Percentiles rank a stretch among this genome's conserved stretches.
Conservation (phyloP, 2,888 invertebrate genomes). For the Patella pellucida region DNA sequence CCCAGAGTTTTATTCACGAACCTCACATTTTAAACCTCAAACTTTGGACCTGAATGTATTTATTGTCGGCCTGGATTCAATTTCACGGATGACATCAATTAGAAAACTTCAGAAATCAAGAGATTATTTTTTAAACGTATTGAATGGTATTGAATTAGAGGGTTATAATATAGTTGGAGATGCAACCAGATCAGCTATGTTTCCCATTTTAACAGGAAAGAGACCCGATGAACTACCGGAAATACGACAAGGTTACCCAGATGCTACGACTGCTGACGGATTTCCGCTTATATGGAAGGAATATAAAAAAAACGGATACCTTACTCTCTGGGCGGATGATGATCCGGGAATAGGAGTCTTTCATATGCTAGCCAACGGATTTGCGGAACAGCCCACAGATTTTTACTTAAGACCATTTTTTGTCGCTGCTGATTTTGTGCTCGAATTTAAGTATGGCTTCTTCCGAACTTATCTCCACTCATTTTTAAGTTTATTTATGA, state of each 20-base stretch:
- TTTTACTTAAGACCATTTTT: slow-evolving; percentile 39
- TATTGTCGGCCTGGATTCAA: slow-evolving; percentile 88
- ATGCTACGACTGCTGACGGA: slow-evolving; percentile 78
- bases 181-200: slow-evolving; percentile 48
- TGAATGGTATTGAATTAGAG: slow-evolving; percentile 41
- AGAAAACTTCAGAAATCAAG: slow-evolving; percentile 48
- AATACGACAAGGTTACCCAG: slow-evolving; percentile 75
- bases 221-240: slow-evolving; percentile 1
- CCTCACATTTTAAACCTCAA: not conserved
- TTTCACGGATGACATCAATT: slow-evolving; percentile 80
- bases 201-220: slow-evolving; percentile 45
- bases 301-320: slow-evolving; percentile 73
- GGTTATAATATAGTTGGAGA: slow-evolving; percentile 51
- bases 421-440: not conserved
- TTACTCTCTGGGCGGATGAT: slow-evolving; percentile 88
- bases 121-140: slow-evolving; percentile 39
- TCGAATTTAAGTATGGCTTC: slow-evolving; percentile 30
- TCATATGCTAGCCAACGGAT: slow-evolving; percentile 89
- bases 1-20: slow-evolving; percentile 13
- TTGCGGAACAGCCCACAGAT: slow-evolving; percentile 73
- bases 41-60: slow-evolving; percentile 73
- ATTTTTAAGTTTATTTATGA: no score
- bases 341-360: slow-evolving; percentile 86
- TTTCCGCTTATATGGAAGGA: slow-evolving; percentile 90
- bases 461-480: no score